Base-by-base conservation (phyloP, 2,113 vertebrate species). In the Eptesicus fuscus region DNA sequence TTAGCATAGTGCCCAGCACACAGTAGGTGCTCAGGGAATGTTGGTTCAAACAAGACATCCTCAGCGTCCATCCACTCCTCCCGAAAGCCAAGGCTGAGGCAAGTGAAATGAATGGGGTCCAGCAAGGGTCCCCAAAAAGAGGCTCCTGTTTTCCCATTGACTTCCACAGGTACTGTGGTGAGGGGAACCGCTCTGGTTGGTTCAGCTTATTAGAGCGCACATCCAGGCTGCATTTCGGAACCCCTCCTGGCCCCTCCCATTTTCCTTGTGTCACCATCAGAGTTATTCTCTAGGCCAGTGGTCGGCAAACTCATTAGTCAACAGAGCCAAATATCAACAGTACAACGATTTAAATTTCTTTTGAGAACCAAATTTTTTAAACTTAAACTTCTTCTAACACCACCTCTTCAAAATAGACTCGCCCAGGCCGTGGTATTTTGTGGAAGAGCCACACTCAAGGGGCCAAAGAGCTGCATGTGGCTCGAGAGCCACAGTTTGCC, bases 101-200 rank as follows among this genome's bases (percentile, higher is more conserved):
- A 22, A 37, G 9, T 9, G 42, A 35, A 22, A 30, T 2, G 2
- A 32, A 10, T 0, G 11, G n/a, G 28, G 30, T 56, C 63, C 23
- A 20, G 16, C 42, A 0, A 69, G 59, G 28, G 7, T 16, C 83
- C 2, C 53, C 1, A 0, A 0, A 4, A 63, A 35, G 23, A 2
- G 13, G 42, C 17, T 30, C 17, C 59, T 42, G 0, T 23, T 37
- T 76, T 65, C 73, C 82, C 12, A 1, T 4, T 7, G 47, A 9
- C 18, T 44, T 53, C 25, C 0, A 0, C 40, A 28, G 16, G 20
- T 35, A 28, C 63, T 37, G 79, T 16, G 25, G 79, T 9, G 22
- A 74, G 30, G 30, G 51, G 11, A 14, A 1, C 14, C 20, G 32
- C 40, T 74, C 17, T 17, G 47, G 20, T 17, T 13, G 18, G 1